These are phyloP conservation scores for Notothenia coriiceps DNA, from an alignment of 2,113 vertebrate species.

Conservation along the genomic window DNA sequence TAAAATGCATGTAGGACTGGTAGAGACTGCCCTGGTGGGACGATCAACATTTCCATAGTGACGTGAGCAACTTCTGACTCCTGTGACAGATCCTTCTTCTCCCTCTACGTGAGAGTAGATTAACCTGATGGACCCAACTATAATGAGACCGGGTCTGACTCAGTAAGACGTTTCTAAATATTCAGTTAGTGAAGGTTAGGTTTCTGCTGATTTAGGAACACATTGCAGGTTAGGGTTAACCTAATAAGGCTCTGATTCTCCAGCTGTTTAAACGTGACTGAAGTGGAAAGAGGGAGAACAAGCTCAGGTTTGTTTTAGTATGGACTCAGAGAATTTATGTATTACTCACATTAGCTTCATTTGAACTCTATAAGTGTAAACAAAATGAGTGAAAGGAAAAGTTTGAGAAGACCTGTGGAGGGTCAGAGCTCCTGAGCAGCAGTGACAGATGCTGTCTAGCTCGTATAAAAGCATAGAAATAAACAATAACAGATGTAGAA, in stretches of 20 bases:
- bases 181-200: neutral
- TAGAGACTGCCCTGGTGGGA: neutral
- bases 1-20: neutral
- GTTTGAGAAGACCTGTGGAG: constrained; percentile 17
- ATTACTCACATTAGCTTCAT: no score
- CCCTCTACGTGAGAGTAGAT: neutral
- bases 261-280: constrained; percentile 12
- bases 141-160: neutral
- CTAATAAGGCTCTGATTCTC: neutral
- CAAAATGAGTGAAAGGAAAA: neutral
- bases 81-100: constrained; percentile 5
- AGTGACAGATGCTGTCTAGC: neutral
- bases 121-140: neutral
- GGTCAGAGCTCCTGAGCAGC: neutral
- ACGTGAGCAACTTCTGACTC: neutral
- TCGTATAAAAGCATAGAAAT: neutral
- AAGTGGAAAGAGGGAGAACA: neutral
- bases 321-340: no score
- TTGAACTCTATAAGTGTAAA: neutral
- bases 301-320: no score
- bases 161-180: neutral
- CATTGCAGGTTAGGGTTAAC: neutral
- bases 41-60: neutral
- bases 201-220: constrained; percentile 52
- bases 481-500: neutral